These are phyloP conservation scores for human DNA, from an alignment of 2,113 vertebrate species.

Conservation along the genomic window DNA sequence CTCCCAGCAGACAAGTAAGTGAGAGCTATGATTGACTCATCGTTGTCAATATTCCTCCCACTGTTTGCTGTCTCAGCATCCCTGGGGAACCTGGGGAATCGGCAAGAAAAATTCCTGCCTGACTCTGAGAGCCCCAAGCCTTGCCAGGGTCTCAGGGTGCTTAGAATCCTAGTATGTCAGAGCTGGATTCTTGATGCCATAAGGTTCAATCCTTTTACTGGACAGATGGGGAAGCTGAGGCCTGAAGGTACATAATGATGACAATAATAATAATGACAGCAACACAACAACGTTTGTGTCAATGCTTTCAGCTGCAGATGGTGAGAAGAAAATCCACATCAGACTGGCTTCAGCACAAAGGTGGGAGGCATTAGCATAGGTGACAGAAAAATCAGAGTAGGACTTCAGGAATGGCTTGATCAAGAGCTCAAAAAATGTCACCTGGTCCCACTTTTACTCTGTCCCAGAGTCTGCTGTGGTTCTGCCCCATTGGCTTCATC, in stretches of 20 bases:
- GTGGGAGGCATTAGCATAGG: neutral
- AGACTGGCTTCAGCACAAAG: neutral
- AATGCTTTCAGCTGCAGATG: neutral
- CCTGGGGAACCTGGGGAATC: neutral
- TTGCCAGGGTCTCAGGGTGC: too few relatives aligned
- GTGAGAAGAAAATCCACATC: neutral
- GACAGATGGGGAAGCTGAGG: neutral
- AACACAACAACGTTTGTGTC: neutral
- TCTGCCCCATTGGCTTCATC: neutral
- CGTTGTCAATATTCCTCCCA: neutral
- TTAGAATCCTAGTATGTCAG: neutral
- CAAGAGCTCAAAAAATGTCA: neutral
- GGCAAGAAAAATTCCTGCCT: neutral
- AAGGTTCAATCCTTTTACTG: neutral
- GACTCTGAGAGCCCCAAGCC: neutral
- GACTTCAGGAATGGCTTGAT: constrained; percentile 1
- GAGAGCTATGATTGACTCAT: neutral
- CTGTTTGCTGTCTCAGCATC: fast-evolving
- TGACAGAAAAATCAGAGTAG: neutral
- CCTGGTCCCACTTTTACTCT: neutral
- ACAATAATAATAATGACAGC: neutral
- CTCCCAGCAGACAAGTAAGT: neutral
- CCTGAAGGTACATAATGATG: neutral
- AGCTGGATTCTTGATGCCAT: neutral
- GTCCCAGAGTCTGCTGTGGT: neutral